These are phyloP conservation scores for Tholera decimalis DNA, from an alignment of 2,888 invertebrate genomes.

Conservation along the genomic window DNA sequence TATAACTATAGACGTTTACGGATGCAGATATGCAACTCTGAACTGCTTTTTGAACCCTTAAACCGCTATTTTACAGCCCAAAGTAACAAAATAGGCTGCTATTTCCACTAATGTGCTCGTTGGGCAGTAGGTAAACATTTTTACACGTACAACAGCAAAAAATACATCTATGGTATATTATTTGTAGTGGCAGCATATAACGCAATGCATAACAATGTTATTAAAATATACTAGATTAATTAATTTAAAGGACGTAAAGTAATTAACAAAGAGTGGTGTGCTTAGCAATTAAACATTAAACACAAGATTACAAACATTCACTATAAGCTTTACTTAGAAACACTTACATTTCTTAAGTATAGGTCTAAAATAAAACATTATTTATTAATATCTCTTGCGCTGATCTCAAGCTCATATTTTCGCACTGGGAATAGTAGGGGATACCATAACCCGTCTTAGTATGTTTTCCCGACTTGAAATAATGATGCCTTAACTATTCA, in stretches of 20 bases:
- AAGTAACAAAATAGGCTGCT: no score
- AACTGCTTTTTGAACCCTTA: no score
- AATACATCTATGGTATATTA: no score
- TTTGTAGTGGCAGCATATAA: not conserved
- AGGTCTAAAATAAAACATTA: not conserved
- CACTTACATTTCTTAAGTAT: not conserved
- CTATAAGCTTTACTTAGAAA: conserved; percentile 44
- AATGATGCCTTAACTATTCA: not conserved
- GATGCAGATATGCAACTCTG: no score
- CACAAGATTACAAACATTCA: conserved; percentile 18
- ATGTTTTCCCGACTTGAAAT: no score
- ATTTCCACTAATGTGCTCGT: no score
- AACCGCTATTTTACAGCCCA: no score
- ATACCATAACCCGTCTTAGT: no score
- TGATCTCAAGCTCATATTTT: no score
- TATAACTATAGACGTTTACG: no score
- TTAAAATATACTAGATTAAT: conserved; percentile 18
- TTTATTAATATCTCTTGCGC: not conserved
- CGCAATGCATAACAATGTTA: conserved; percentile 1
- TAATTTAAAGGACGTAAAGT: conserved; percentile 12
- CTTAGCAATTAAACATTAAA: conserved; percentile 50
- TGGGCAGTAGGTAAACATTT: no score
- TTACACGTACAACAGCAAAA: no score
- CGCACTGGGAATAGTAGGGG: not conserved
- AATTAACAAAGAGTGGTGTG: conserved; percentile 58